phyloP scores from a whole-genome alignment of 2,113 vertebrate genomes.

The Canis aureus region DNA sequence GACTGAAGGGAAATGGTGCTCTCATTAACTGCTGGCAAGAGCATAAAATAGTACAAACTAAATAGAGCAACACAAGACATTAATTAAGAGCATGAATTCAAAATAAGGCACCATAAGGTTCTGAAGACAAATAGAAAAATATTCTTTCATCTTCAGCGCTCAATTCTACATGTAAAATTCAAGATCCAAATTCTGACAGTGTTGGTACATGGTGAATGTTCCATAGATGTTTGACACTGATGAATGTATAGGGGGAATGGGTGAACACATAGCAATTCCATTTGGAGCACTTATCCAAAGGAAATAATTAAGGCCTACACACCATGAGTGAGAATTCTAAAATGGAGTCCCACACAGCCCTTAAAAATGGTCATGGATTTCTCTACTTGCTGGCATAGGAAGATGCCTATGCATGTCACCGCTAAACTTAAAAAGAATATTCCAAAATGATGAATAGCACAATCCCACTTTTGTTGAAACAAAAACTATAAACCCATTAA shows the following conservation, averaged over 20 bases:
- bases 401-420: neutral
- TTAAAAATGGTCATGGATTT: neutral
- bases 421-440: neutral
- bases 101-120: slow-evolving; percentile 5
- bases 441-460: neutral
- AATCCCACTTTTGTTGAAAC: neutral
- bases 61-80: neutral
- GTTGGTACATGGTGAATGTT: neutral
- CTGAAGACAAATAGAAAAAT: neutral
- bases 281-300: neutral
- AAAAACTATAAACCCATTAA: slow-evolving; percentile 10
- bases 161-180: neutral
- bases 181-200: slow-evolving; percentile 13
- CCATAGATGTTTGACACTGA: neutral
- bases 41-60: neutral
- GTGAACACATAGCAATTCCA: neutral
- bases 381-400: neutral
- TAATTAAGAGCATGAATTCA: slow-evolving; percentile 3
- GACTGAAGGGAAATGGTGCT: neutral
- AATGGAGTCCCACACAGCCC: neutral
- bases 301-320: neutral
- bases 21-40: neutral
- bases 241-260: neutral
- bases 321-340: neutral
- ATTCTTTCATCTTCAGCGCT: neutral